Base-by-base conservation (phyloP, 2,113 vertebrate species). In the Mus pahari region DNA sequence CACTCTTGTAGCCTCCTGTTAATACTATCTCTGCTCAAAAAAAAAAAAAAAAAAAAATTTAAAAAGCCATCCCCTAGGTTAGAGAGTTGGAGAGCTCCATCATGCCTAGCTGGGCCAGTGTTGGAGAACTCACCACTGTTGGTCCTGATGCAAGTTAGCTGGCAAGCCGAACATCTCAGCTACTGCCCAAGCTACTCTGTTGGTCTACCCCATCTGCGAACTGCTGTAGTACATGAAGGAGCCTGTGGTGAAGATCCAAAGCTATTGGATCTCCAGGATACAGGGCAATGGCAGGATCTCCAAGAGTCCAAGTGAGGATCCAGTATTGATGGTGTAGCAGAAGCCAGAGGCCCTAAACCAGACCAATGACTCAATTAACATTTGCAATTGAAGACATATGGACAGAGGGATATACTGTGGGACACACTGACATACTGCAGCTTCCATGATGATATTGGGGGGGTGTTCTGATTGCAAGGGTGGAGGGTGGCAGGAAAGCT, bases 401-500 rank as follows among this genome's bases (percentile, higher is more conserved):
- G 33, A 36, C 68, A 71, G 36, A 39, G 36, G n/a, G 19, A 39
- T 20, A 39, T 20, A 39, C 3, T 39, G 33, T 70, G 70, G 70
- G 8, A 39, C 70, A 71, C 36, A 71, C 36, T 39, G 70, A 39
- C 70, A 39, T 7, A n/a, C 68, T n/a, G 19, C 7, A 39, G 3
- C 19, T 73, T 22, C 68, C 17, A 71, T 2, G 4, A 33, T n/a
- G 17, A 39, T n/a, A 9, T 39, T 19, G 70, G 70, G 19, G 0
- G 6, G n/a, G 17, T n/a, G n/a, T n/a, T n/a, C 11, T 50, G 70
- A 2, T n/a, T 71, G 36, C 70, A 71, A 22, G 70, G 70, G 70
- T 20, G 1, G 33, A 33, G 36, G 68, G 36, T 48, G 48, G 48
- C 48, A 48, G 96, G 98, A 98, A 96, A 98, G 97, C 96, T 0